Base-by-base conservation (phyloP, 2,888 invertebrate genomes). In the Pocota personata region DNA sequence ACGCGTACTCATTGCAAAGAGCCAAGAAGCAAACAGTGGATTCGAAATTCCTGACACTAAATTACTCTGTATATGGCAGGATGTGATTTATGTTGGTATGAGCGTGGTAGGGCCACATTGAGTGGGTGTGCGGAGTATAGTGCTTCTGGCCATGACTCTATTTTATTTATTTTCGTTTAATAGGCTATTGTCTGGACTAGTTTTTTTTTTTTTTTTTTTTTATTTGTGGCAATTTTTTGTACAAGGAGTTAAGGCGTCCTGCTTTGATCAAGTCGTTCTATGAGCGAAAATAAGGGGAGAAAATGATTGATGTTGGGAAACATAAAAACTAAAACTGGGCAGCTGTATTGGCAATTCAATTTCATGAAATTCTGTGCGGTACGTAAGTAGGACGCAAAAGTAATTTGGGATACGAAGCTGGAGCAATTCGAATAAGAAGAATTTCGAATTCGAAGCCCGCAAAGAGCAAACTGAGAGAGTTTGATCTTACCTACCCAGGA, bases 1-100 rank as follows among this genome's bases (percentile, higher is more conserved):
- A 82, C 76, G 76, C 76, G 67, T 60, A 60, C 69, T 69, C 62
- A 78, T 60, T 67, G 71, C 76, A 62, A 16, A 12, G 19, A 66
- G 62, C 69, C 69, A 79, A 76, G 64, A 71, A 86, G 75, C 82
- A 82, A 82, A 76, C 62, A 86, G 66, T 86, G 71, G 71, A 86
- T 72, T 82, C 76, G 72, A 48, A n/a, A 66, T 72, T 60, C 86
- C 55, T 82, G 82, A 86, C 76, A 86, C 86, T 86, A 86, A 82
- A 72, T 82, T 82, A 71, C 86, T 86, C 66, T 86, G 82, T 82
- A 32, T 86, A 57, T 82, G 82, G 86, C 86, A 82, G 86, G 76
- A 82, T 82, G 86, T 86, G 86, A 86, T 86, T 86, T 82, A 86
- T 82, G 50, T 73, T 48, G 10, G 37, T 55, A 55, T 27, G 77